Conservation (phyloP, 2,888 invertebrate species). For the Teleogryllus oceanicus region DNA sequence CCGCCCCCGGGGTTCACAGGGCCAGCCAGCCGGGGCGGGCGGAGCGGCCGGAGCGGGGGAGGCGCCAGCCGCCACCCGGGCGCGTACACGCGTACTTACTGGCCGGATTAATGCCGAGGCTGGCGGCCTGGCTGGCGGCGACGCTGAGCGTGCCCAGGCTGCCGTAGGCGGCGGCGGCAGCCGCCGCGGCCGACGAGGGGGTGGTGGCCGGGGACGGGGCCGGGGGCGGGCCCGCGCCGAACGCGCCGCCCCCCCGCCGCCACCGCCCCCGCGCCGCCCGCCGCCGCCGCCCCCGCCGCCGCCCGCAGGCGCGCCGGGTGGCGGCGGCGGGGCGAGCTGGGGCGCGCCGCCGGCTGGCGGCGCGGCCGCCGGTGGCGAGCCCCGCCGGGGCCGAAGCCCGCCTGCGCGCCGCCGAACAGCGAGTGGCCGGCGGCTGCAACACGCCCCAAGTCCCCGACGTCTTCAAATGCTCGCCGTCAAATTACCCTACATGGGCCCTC, state of each 20-base stretch:
- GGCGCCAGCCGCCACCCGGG: not conserved
- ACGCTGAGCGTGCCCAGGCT: conserved; percentile 67
- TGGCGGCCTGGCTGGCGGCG: conserved; percentile 81
- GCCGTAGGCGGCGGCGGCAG: conserved; percentile 46
- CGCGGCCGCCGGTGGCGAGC: conserved; percentile 48
- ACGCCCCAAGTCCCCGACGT: not conserved
- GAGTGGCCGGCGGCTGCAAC: conserved; percentile 31
- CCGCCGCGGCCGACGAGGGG: conserved; percentile 52
- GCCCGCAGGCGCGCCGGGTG: conserved; percentile 50
- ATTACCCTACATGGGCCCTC: too few relatives aligned
- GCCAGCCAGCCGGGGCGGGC: not conserved
- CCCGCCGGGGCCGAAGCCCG: conserved; percentile 47
- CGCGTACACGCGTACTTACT: conserved; percentile 38
- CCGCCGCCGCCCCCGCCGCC: conserved; percentile 30
- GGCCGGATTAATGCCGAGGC: conserved; percentile 71
- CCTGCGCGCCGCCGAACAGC: conserved; percentile 45
- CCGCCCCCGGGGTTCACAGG: not conserved
- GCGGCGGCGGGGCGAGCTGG: conserved; percentile 65
- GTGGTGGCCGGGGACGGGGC: conserved; percentile 47
- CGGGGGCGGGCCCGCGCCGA: conserved; percentile 50
- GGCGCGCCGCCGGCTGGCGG: conserved; percentile 46
- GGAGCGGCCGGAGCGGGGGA: not conserved
- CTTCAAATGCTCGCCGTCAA: too few relatives aligned
- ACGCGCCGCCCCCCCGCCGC: conserved; percentile 41
- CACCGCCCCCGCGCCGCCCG: conserved; percentile 39